Conservation (phyloP, 2,797 vertebrate species). For the Erithacus rubecula region DNA sequence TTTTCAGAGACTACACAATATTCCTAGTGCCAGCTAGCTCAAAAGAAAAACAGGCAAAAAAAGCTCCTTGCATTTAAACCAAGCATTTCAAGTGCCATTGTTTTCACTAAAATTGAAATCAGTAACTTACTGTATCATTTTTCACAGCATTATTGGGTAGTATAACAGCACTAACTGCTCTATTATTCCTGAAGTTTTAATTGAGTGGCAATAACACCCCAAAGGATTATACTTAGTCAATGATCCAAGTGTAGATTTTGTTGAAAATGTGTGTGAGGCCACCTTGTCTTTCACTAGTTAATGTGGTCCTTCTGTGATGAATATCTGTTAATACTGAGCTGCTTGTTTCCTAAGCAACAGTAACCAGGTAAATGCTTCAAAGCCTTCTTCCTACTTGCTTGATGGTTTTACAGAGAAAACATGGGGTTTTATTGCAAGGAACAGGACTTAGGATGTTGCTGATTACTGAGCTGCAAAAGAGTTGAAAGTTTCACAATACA, state of each 20-base stretch:
- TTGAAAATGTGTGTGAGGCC: background rate
- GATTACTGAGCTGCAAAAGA: background rate
- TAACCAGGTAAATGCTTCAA: constrained; percentile 25
- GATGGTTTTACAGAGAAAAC: background rate
- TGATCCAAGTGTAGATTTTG: background rate
- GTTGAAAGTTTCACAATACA: background rate
- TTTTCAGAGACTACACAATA: background rate
- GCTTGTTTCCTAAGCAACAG: constrained; percentile 53
- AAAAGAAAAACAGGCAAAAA: background rate
- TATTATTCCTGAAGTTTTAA: background rate
- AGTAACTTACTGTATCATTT: background rate
- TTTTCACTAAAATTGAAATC: background rate
- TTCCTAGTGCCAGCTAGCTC: background rate
- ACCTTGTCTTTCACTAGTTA: background rate
- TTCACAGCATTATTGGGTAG: background rate
- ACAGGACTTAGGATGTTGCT: background rate
- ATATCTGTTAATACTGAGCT: background rate
- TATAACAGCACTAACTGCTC: background rate
- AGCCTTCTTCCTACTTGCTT: background rate
- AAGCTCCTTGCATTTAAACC: background rate
- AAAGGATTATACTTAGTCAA: background rate
- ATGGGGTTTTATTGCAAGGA: background rate
- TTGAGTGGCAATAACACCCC: background rate
- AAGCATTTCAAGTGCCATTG: background rate
- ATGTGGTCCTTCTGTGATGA: background rate